A percentile compares a stretch with the other conserved stretches of the same genome.
These are phyloP conservation scores for Venustaconcha ellipsiformis DNA, from an alignment of 1,140 invertebrate genomes.

Conservation along the genomic window DNA sequence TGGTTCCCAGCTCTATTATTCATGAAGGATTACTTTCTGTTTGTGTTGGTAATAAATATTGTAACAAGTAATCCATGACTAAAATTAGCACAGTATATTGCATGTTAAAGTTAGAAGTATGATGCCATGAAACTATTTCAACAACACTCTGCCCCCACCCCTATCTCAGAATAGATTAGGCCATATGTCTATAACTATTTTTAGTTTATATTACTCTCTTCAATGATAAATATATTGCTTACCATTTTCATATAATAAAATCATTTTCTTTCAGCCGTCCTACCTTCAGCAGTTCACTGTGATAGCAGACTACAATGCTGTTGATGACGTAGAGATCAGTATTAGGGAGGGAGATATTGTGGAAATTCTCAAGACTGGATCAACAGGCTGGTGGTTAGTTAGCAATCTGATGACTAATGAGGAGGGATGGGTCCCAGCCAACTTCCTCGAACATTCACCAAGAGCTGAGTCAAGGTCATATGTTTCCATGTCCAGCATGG, in stretches of 20 bases:
- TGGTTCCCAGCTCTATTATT: no score
- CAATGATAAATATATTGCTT: neutral
- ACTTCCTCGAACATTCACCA: slow-evolving; percentile 84
- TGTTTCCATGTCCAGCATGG: slow-evolving; percentile 70
- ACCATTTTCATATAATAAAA: neutral
- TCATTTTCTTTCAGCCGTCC: slow-evolving; percentile 42
- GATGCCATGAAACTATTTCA: neutral
- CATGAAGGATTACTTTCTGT: no score
- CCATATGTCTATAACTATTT: neutral
- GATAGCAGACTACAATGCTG: slow-evolving; percentile 90
- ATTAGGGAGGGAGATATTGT: slow-evolving; percentile 86
- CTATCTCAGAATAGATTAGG: neutral
- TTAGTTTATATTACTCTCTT: neutral
- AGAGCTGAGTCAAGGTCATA: slow-evolving; percentile 60
- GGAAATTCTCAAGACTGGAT: slow-evolving; percentile 90
- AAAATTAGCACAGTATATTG: neutral
- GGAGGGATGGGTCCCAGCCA: slow-evolving; percentile 94
- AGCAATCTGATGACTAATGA: slow-evolving; percentile 78
- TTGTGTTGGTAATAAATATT: no score
- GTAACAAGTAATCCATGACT: neutral
- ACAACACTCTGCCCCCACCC: neutral
- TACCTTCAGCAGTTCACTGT: slow-evolving; percentile 70
- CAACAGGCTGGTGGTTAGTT: slow-evolving; percentile 97
- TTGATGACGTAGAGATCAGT: slow-evolving; percentile 85
- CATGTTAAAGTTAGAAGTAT: neutral